These are phyloP conservation scores for Corythaixoides concolor DNA, from an alignment of 2,113 vertebrate species.

Conservation along the genomic window DNA sequence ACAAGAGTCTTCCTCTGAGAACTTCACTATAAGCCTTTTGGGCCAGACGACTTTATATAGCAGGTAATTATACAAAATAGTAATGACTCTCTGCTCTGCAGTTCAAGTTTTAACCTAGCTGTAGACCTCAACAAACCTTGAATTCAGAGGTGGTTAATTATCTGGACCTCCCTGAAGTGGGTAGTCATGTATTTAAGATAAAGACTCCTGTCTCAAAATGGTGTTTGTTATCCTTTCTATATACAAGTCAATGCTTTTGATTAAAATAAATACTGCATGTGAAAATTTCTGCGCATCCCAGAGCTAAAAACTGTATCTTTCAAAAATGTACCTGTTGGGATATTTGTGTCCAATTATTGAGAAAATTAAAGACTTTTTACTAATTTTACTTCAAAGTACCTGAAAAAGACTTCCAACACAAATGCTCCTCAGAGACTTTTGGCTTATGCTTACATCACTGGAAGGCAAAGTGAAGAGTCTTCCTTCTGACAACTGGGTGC, in stretches of 20 bases:
- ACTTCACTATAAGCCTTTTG: background rate
- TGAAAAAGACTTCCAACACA: background rate
- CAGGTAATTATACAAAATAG: background rate
- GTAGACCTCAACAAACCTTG: background rate
- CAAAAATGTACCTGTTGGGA: background rate
- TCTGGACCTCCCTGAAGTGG: background rate
- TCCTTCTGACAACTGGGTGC: background rate
- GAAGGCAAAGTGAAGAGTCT: background rate
- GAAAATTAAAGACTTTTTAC: background rate
- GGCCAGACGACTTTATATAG: background rate
- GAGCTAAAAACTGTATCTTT: background rate
- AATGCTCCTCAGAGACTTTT: background rate
- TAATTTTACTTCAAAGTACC: background rate
- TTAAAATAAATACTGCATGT: background rate
- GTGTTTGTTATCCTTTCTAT: background rate
- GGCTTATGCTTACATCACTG: background rate
- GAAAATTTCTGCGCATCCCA: background rate
- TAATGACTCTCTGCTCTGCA: background rate
- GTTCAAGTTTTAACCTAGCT: background rate
- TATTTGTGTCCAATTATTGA: background rate
- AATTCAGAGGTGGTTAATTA: background rate
- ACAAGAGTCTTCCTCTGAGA: background rate
- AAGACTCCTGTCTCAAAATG: background rate
- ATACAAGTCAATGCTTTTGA: background rate
- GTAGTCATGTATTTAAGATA: background rate